Evolutionary conservation across 2,888 invertebrate species (phyloP).

Genomic region (Troides oblongomaculatus): DNA sequence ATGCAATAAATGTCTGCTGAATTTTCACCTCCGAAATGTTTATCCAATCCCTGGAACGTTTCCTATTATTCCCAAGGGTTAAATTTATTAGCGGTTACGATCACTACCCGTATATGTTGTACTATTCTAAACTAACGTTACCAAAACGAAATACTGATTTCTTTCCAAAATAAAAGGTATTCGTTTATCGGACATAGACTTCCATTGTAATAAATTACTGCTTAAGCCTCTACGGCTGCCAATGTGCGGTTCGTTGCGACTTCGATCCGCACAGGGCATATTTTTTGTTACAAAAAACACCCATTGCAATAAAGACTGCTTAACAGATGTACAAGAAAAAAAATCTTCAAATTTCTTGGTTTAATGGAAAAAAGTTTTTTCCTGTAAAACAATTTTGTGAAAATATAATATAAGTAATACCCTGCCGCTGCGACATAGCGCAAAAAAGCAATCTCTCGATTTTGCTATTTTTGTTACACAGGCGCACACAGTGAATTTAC

Average conservation of each 20-base stretch:
- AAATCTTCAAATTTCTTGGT: background rate
- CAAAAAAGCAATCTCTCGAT: background rate
- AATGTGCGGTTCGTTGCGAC: background rate
- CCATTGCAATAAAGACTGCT: background rate
- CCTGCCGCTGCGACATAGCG: background rate
- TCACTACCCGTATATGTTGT: background rate
- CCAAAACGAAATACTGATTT: background rate
- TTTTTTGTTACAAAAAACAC: background rate
- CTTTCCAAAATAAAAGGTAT: background rate
- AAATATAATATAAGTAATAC: background rate
- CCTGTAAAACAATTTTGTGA: background rate
- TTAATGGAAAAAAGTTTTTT: background rate
- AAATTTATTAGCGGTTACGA: conserved; percentile 11
- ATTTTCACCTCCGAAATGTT: background rate
- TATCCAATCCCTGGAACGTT: background rate
- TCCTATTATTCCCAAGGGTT: conserved; percentile 18
- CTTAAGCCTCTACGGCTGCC: background rate
- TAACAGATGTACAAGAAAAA: background rate
- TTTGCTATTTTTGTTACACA: background rate
- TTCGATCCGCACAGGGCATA: background rate
- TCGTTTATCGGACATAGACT: background rate
- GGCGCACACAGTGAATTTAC: background rate
- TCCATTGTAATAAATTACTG: background rate
- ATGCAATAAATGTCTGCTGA: background rate
- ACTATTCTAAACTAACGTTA: background rate